Evolutionary conservation across 2,888 invertebrate genomes (phyloP).

Genomic region (Diarsia mendica): DNA sequence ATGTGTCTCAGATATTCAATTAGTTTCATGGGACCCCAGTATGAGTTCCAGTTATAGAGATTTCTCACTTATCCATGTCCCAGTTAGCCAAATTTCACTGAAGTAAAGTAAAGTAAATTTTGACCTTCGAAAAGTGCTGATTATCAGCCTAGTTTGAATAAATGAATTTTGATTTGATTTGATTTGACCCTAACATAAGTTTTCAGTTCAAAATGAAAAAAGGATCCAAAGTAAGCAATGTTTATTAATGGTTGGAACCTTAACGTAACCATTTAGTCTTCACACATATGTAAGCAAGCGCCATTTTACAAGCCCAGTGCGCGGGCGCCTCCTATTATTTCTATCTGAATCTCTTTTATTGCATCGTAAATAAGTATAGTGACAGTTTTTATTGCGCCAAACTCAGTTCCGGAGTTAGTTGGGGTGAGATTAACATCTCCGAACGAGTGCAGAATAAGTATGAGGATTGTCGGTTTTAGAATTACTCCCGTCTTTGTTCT

Average conservation of each 20-base stretch:
- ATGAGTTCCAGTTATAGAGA: no score
- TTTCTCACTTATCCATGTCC: no score
- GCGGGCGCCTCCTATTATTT: slow-evolving; percentile 74
- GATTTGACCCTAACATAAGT: no score
- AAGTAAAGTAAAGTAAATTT: no score
- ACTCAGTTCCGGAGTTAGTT: slow-evolving; percentile 80
- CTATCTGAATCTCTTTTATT: slow-evolving; percentile 84
- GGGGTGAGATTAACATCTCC: slow-evolving; percentile 82
- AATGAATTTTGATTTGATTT: no score
- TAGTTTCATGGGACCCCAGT: no score
- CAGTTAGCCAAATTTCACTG: no score
- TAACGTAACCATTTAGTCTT: slow-evolving; percentile 8
- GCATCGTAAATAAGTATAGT: slow-evolving; percentile 85
- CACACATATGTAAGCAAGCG: slow-evolving; percentile 38
- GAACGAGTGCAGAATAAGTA: slow-evolving; percentile 81
- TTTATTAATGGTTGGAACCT: background rate
- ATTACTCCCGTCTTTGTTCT: slow-evolving; percentile 68
- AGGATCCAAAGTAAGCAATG: background rate
- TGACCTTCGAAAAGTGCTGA: no score
- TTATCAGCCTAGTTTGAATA: no score
- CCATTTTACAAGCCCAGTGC: slow-evolving; percentile 62
- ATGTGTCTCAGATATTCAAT: no score
- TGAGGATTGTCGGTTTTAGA: slow-evolving; percentile 70
- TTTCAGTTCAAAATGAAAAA: background rate
- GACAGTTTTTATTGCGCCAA: slow-evolving; percentile 87